Conservation (phyloP, 1,140 invertebrate genomes). For the Ostrea edulis region DNA sequence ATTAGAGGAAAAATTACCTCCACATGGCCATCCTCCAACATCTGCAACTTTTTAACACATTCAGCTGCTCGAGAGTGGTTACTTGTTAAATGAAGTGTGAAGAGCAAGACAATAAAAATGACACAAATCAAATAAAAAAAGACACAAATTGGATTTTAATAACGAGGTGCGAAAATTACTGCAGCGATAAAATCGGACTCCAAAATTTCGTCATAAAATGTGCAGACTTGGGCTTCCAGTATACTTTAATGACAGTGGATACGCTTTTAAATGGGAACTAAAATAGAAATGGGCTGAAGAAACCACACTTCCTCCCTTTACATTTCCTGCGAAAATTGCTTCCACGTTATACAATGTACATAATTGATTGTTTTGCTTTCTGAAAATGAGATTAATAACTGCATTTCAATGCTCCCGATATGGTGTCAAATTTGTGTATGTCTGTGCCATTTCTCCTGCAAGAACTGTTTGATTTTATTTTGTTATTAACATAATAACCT, state of each 20-base stretch:
- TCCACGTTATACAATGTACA: neutral
- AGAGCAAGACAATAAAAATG: slow-evolving; percentile 15
- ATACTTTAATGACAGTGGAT: slow-evolving; percentile 14
- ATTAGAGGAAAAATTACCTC: neutral
- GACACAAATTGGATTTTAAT: slow-evolving; percentile 31
- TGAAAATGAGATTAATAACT: slow-evolving; percentile 22
- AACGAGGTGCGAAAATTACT: slow-evolving; percentile 4
- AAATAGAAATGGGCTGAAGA: neutral
- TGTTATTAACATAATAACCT: neutral
- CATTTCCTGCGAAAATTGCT: neutral
- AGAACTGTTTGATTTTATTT: neutral
- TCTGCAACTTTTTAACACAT: neutral
- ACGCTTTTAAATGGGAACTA: neutral
- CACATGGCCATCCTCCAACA: neutral
- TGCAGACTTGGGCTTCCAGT: neutral
- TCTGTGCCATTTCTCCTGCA: neutral
- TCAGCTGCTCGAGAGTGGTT: neutral
- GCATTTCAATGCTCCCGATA: neutral
- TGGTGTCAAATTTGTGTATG: slow-evolving; percentile 19
- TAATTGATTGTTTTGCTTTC: slow-evolving; percentile 15
- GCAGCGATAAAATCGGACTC: slow-evolving; percentile 19
- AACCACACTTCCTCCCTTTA: neutral
- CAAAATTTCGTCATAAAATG: neutral
- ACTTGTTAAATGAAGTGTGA: slow-evolving; percentile 1
- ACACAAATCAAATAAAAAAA: slow-evolving; percentile 14